phyloP scores from a whole-genome alignment of 2,797 vertebrate species.

The Sphenopsis melanotis region DNA sequence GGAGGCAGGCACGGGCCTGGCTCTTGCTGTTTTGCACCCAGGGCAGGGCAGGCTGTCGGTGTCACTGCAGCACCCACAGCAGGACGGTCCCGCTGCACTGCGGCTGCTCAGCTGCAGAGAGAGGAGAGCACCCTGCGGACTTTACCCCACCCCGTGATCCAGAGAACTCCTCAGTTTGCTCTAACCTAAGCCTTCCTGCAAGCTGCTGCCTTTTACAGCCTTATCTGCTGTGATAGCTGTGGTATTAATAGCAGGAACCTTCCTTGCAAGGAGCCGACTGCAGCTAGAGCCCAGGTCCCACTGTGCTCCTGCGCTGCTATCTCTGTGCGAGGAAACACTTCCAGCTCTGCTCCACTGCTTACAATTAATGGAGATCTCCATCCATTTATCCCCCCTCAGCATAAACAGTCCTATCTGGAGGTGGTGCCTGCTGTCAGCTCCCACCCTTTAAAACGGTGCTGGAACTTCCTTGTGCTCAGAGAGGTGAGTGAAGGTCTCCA shows the following conservation, averaged over 20 bases:
- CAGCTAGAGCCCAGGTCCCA: neutral
- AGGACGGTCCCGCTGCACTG: neutral
- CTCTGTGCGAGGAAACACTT: neutral
- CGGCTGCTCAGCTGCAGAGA: neutral
- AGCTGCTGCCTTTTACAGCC: constrained; percentile 31
- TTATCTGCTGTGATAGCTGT: constrained; percentile 34
- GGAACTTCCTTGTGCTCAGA: neutral
- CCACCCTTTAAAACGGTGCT: neutral
- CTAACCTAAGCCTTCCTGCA: constrained; percentile 24
- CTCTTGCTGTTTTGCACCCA: neutral
- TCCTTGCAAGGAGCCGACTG: neutral
- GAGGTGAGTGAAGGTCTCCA: neutral
- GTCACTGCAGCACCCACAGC: neutral
- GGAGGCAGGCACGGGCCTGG: neutral
- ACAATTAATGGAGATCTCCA: constrained; percentile 16
- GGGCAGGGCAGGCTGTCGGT: neutral
- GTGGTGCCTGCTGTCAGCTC: constrained; percentile 17
- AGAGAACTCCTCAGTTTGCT: neutral
- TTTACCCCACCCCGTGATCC: neutral
- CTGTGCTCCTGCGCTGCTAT: neutral
- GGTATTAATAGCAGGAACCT: constrained; percentile 39
- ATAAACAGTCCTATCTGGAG: constrained; percentile 39
- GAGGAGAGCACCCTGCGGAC: neutral
- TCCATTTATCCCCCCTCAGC: constrained; percentile 10
- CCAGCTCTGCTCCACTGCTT: neutral